These are phyloP conservation scores for Leptodactylus fallax DNA, from an alignment of 2,797 vertebrate genomes.

Conservation along the genomic window DNA sequence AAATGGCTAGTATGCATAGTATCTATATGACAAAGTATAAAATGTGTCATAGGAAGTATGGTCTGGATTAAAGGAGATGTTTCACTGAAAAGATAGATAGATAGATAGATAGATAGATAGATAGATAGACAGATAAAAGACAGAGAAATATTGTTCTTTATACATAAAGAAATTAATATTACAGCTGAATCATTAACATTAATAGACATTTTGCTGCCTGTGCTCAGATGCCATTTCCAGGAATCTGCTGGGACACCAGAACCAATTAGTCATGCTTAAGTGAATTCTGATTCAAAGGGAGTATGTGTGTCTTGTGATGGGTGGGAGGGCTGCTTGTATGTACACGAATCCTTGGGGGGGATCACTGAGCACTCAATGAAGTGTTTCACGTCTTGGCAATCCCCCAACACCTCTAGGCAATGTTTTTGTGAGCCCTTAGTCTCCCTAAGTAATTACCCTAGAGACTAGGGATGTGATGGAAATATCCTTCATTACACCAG, in stretches of 20 bases:
- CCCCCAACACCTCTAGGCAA: constrained; percentile 51
- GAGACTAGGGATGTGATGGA: constrained; percentile 50
- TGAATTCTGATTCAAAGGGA: constrained; percentile 54
- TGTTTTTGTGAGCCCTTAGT: constrained; percentile 56
- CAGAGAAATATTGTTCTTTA: not conserved
- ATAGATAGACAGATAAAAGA: constrained; percentile 15
- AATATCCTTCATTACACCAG: constrained; percentile 57
- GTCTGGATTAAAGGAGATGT: too few species aligned
- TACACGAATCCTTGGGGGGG: constrained; percentile 55
- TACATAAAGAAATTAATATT: not conserved
- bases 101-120: constrained; percentile 26
- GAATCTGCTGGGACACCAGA: constrained; percentile 7
- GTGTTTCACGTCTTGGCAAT: constrained; percentile 47
- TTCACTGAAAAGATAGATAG: not conserved
- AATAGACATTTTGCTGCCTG: not conserved
- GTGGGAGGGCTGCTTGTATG: constrained; percentile 59
- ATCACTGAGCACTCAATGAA: constrained; percentile 64
- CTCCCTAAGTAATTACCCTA: constrained; percentile 58
- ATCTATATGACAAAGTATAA: too few species aligned
- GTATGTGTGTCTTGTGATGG: constrained; percentile 52
- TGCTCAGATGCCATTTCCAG: constrained; percentile 5
- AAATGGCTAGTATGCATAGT: too few species aligned
- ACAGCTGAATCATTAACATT: not conserved
- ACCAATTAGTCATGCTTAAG: constrained; percentile 59
- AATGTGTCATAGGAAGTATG: too few species aligned